These are phyloP conservation scores for Drosophila nr. perissopoda DNA, from an alignment of 2,888 invertebrate genomes.

Conservation along the genomic window DNA sequence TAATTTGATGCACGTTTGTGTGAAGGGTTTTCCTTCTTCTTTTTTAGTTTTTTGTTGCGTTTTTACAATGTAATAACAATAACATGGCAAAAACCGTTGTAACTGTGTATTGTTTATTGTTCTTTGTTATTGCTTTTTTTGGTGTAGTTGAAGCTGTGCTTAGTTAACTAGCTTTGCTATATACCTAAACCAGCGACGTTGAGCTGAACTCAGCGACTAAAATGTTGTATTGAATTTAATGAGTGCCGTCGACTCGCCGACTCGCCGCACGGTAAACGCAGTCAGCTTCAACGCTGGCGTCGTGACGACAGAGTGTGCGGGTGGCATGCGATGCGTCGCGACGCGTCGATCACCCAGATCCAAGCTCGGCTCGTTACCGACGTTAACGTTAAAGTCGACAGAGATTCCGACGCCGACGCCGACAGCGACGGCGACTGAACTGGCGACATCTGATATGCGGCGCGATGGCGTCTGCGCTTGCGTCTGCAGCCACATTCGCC, in stretches of 20 bases:
- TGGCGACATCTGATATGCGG: constrained; percentile 24
- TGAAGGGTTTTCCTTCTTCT: not conserved
- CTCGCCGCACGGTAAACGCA: constrained; percentile 48
- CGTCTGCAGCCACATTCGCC: not conserved
- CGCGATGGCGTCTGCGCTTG: not conserved
- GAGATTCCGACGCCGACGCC: not conserved
- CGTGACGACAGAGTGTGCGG: constrained; percentile 18
- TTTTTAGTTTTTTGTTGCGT: not conserved
- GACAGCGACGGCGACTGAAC: not conserved
- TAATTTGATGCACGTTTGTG: not conserved
- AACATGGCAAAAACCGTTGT: constrained; percentile 32
- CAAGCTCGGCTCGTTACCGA: constrained; percentile 22
- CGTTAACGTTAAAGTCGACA: not conserved
- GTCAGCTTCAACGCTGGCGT: constrained; percentile 14
- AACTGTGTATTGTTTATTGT: constrained; percentile 33
- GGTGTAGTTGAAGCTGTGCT: constrained; percentile 19
- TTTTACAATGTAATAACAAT: constrained; percentile 12
- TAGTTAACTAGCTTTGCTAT: constrained; percentile 44
- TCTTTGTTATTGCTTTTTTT: constrained; percentile 20
- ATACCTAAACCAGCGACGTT: constrained; percentile 70
- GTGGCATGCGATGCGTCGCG: constrained; percentile 21
- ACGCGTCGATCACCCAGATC: constrained; percentile 30
- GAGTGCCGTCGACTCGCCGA: constrained; percentile 59
- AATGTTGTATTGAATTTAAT: constrained; percentile 73
- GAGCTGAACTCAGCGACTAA: constrained; percentile 83